Percentiles rank a stretch among this genome's conserved stretches.
Evolutionary conservation across 2,797 vertebrate genomes (phyloP).

Genomic region (Anas bernieri): DNA sequence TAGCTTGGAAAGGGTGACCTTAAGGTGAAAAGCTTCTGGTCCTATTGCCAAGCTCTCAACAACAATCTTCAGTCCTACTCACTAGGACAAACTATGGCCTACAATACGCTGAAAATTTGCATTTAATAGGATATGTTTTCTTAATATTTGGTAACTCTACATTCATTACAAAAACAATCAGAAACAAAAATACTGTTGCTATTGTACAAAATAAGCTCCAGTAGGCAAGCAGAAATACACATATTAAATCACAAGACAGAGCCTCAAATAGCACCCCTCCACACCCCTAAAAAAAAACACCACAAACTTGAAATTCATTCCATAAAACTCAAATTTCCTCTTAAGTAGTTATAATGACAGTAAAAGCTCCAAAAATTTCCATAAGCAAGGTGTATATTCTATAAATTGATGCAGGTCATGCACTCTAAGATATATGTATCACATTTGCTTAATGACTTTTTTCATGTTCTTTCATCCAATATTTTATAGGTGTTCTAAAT

Average conservation of each 20-base stretch:
- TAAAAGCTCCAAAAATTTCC: background rate
- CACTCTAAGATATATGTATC: background rate
- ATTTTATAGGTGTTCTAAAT: constrained; percentile 39
- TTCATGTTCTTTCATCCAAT: background rate
- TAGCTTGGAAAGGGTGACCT: background rate
- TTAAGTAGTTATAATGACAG: background rate
- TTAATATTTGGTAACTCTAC: background rate
- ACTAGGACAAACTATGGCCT: background rate
- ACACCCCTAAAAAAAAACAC: background rate
- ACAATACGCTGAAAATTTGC: background rate
- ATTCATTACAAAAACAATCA: background rate
- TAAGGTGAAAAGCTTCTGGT: background rate
- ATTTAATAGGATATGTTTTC: background rate
- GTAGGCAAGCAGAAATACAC: background rate
- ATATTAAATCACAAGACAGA: background rate
- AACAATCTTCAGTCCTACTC: background rate
- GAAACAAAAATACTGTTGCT: background rate
- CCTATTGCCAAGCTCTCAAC: background rate
- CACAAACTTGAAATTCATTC: background rate
- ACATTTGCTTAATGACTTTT: constrained; percentile 21
- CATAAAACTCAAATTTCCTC: background rate
- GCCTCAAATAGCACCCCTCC: background rate
- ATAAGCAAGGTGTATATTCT: background rate
- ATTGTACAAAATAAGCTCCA: background rate
- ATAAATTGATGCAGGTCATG: background rate